Conservation (phyloP, 2,113 vertebrate species). For the Neolamprologus kungweensis region DNA sequence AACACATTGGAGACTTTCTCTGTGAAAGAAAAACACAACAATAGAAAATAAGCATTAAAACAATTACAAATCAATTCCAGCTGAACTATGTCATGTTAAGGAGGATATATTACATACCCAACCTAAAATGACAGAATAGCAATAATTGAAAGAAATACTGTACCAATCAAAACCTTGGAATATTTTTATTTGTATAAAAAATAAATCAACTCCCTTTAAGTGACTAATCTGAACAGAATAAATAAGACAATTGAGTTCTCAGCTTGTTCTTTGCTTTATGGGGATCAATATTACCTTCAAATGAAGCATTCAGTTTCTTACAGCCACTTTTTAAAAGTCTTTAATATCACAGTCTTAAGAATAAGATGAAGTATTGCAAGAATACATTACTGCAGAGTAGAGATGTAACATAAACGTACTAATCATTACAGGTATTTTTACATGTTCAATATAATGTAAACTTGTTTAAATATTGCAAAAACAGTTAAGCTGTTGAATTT, state of each 20-base stretch:
- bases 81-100: accelerated
- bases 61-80: accelerated
- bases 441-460: accelerated
- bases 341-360: accelerated
- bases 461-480: accelerated
- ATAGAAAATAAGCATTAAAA: not conserved
- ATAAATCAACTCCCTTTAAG: accelerated
- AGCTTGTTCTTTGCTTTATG: too few relatives aligned
- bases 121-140: accelerated
- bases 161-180: accelerated
- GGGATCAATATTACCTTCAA: too few relatives aligned
- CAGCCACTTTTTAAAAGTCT: accelerated
- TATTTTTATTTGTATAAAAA: too few relatives aligned
- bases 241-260: accelerated
- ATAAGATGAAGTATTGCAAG: not conserved
- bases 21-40: accelerated
- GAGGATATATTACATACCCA: accelerated
- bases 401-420: accelerated
- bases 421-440: accelerated
- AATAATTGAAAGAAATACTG: accelerated
- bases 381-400: accelerated
- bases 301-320: accelerated
- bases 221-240: accelerated
- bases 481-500: too few relatives aligned
- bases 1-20: accelerated